Conservation (phyloP, 2,113 vertebrate species). For the Syngnathus scovelli region DNA sequence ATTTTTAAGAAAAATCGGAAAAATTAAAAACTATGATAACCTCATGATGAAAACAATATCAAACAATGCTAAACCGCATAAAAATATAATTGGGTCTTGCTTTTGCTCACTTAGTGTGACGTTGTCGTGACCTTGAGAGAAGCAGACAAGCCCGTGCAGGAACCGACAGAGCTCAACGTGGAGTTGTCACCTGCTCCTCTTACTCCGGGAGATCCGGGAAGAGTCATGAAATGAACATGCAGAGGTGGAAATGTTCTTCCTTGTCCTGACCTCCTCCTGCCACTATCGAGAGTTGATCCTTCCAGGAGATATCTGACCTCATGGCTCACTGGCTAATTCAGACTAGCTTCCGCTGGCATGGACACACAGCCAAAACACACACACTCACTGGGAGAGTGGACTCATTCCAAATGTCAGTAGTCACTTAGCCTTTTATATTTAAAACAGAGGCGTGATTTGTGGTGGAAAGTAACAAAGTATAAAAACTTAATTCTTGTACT, state of each 20-base stretch:
- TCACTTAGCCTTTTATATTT: slow-evolving; percentile 2
- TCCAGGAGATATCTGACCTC: slow-evolving; percentile 54
- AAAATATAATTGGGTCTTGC: background rate
- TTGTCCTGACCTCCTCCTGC: slow-evolving; percentile 48
- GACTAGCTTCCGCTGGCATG: slow-evolving; percentile 46
- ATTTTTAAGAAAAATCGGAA: too few relatives aligned
- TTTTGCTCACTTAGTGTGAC: background rate
- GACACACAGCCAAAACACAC: slow-evolving; percentile 40
- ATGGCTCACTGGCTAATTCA: slow-evolving; percentile 54
- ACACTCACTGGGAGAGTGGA: background rate
- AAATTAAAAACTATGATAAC: background rate
- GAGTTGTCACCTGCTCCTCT: slow-evolving; percentile 26
- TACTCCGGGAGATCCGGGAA: slow-evolving; percentile 18
- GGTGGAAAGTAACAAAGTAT: too few relatives aligned
- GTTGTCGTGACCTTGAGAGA: slow-evolving; percentile 26
- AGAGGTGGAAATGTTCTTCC: slow-evolving; percentile 22
- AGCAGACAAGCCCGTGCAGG: slow-evolving; percentile 27
- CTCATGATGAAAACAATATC: background rate
- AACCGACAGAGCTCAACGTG: slow-evolving; percentile 1
- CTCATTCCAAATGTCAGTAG: slow-evolving; percentile 11
- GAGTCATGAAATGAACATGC: slow-evolving; percentile 15
- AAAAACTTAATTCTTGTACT: too few relatives aligned
- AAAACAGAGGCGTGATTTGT: background rate
- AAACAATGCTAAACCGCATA: background rate
- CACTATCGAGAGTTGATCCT: slow-evolving; percentile 51